Evolutionary conservation across 2,113 vertebrate genomes (phyloP), one percentile per base, ranked within the genome.

Genomic region (Tautogolabrus adspersus): DNA sequence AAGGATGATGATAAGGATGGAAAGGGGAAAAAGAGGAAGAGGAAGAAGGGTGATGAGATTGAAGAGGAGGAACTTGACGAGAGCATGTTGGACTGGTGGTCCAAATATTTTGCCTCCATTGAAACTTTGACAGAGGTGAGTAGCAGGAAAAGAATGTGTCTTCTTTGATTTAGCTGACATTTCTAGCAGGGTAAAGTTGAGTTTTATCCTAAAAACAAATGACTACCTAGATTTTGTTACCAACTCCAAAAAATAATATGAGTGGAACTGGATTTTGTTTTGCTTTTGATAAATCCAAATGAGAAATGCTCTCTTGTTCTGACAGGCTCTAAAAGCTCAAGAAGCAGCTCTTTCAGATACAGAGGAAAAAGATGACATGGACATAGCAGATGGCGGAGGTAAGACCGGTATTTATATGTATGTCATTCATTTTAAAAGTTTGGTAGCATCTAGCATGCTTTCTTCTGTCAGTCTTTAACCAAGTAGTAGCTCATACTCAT

Each of bases 21-120:
- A 23, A 97, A 96, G 57, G 96, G 95, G 26, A 96, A 91, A 87
- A 95, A 91, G 96, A 94, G 96, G 93, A 97, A 96, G 83, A 93
- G 95, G 75, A 96, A 96, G 79, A 91, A 89, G 12, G 92, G 90
- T 0, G 97, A 97, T 0, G 97, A 98, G 49, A 62, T 6, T 0
- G 97, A 99, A 47, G 97, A 99, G 0, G 98, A 98, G 71, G 97
- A 98, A 77, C 94, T 96, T 0, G 98, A 99, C 0, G 97, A 99
- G 86, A 97, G 96, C 93, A 97, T 97, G 96, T 87, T 99, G 91
- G 98, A 99, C 87, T 99, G 98, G 98, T 99, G 98, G 98, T 99
- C 98, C 86, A 99, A 99, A 86, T 99, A 99, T 82, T 99, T 99
- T 0, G 95, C 96, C 64, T 99, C 98, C 72, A 98, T 99, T 0